Evolutionary conservation across 2,797 vertebrate species (phyloP).

Genomic region (Coendou prehensilis): DNA sequence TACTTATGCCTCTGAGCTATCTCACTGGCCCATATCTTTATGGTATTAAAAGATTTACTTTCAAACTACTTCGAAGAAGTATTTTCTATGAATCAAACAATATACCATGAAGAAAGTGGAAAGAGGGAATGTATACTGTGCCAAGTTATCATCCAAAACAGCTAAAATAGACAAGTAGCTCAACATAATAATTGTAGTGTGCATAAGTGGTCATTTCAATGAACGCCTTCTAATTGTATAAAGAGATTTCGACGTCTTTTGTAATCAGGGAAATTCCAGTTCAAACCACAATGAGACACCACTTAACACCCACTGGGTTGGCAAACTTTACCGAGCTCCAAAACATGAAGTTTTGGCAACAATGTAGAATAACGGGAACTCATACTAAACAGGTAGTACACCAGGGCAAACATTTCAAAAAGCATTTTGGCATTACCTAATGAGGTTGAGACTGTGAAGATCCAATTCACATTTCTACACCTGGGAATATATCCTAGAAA

Average conservation of each 20-base stretch:
- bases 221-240: constrained; percentile 36
- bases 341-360: constrained; percentile 72
- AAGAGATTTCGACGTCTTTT: constrained; percentile 66
- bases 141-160: background rate
- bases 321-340: constrained; percentile 66
- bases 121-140: background rate
- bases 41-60: constrained; percentile 20
- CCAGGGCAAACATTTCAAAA: constrained; percentile 29
- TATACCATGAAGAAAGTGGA: background rate
- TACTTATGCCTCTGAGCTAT: no score
- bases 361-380: constrained; percentile 57
- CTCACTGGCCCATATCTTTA: background rate
- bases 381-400: background rate
- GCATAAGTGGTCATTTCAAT: background rate
- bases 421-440: constrained; percentile 45
- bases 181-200: background rate
- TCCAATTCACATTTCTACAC: background rate
- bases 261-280: constrained; percentile 81
- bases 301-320: constrained; percentile 71
- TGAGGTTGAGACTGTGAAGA: constrained; percentile 35
- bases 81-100: background rate
- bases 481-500: constrained; percentile 9
- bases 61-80: background rate
- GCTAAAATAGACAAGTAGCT: background rate
- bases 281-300: constrained; percentile 73